phyloP scores from a whole-genome alignment of 1,140 invertebrate species.

The Lordiphosa stackelbergi region DNA sequence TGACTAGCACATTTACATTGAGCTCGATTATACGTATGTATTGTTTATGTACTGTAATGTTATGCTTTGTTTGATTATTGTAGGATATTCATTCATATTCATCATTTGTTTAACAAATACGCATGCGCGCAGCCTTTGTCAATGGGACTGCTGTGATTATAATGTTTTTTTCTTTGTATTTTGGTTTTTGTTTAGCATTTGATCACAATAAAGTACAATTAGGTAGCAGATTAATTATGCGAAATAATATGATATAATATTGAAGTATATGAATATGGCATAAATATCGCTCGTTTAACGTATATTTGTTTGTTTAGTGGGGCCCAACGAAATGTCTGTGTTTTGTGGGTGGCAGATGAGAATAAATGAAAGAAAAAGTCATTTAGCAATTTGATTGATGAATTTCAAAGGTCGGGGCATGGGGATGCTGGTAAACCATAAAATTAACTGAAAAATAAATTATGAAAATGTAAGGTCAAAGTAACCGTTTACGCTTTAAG shows the following conservation, averaged over 20 bases:
- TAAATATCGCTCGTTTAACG: conserved; percentile 36
- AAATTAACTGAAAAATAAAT: too few species aligned
- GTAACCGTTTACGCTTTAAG: too few species aligned
- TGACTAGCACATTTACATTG: conserved; percentile 57
- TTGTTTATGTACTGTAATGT: conserved; percentile 26
- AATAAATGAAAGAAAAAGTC: not conserved
- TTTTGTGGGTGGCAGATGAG: conserved; percentile 25
- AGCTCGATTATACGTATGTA: conserved; percentile 42
- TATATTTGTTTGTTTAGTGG: conserved; percentile 20
- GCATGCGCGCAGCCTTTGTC: conserved; percentile 71
- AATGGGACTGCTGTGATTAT: conserved; percentile 63
- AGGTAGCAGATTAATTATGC: conserved; percentile 19
- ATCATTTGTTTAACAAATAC: conserved; percentile 60
- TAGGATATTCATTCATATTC: conserved; percentile 57
- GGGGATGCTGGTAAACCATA: too few species aligned
- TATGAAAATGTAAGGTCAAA: too few species aligned
- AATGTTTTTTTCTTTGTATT: conserved; percentile 10
- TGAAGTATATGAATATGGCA: conserved; percentile 36
- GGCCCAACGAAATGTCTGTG: conserved; percentile 37
- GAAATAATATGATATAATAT: conserved; percentile 10
- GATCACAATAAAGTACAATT: conserved; percentile 35
- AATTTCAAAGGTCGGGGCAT: too few species aligned
- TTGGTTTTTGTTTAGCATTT: conserved; percentile 31
- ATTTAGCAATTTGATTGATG: too few species aligned
- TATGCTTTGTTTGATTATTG: conserved; percentile 45